Evolutionary conservation across 2,113 vertebrate species (phyloP), one percentile per base, ranked within the genome.

Genomic region (Laterallus jamaicensis): DNA sequence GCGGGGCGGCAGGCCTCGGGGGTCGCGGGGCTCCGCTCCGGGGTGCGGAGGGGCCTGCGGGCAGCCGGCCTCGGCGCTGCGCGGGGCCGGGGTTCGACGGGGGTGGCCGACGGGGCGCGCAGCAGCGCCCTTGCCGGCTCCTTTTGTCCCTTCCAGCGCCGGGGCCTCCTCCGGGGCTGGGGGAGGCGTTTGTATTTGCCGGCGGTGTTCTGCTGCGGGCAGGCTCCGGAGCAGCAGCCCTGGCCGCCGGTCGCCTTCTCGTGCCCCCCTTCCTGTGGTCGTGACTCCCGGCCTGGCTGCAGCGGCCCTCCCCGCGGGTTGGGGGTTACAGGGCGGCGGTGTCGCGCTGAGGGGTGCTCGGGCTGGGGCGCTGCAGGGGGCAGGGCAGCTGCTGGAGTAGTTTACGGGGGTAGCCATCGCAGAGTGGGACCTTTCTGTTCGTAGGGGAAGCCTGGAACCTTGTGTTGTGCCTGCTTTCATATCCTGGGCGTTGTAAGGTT

Each of bases 91-190:
- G 71, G 16, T 2, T 42, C 6, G 9, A 0, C 1, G 40, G 29
- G 29, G 50, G 20, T 20, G 35, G 70, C 70, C 54, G 69, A n/a
- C 20, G 39, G 63, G 60, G 22, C 15, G 37, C 3, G 54, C 60
- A 28, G 55, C 76, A 16, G 77, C 40, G 40, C 49, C 69, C 39
- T 40, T 11, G 67, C 37, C 19, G 31, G 68, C 39, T 24, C 37
- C 85, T 92, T 92, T 94, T 94, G 86, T 92, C 86, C 95, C 82
- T 73, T 59, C 55, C 42, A 31, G 74, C 55, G 8, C 54, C 3
- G 60, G 67, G 67, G 58, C 42, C 58, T 22, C 31, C 59, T 56
- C 49, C 73, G 24, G 32, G 8, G 14, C n/a, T 14, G 16, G 22
- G 1, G 10, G 47, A 13, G 19, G 2, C 15, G 2, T 79, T 13